phyloP scores from a whole-genome alignment of 2,797 vertebrate genomes.

The Rhincodon typus region DNA sequence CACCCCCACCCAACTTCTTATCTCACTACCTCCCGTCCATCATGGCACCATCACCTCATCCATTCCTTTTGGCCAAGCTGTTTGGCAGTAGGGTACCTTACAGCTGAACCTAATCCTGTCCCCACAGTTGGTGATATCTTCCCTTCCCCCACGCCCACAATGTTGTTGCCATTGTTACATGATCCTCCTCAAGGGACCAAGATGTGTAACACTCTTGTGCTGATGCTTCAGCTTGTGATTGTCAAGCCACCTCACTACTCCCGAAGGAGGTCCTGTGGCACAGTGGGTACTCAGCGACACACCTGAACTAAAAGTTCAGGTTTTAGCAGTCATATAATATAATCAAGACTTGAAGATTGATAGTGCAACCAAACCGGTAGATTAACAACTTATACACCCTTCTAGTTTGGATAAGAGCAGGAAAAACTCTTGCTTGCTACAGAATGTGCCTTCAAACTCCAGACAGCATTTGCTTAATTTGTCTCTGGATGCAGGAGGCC shows the following conservation, averaged over 20 bases:
- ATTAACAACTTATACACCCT: background rate
- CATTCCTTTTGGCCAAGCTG: background rate
- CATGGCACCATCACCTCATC: background rate
- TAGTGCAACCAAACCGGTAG: no score
- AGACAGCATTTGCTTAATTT: no score
- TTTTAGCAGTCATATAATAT: no score
- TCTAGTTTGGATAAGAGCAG: background rate
- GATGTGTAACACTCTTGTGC: background rate
- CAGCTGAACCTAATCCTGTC: background rate
- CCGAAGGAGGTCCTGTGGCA: background rate
- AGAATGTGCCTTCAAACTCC: no score
- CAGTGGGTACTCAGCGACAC: background rate
- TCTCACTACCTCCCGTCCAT: background rate
- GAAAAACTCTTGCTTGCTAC: no score
- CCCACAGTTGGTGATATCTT: background rate
- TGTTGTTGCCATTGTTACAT: background rate
- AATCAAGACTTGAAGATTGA: no score
- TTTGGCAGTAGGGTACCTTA: background rate
- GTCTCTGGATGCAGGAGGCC: background rate
- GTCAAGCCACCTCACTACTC: no score
- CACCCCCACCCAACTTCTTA: background rate
- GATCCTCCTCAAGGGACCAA: background rate
- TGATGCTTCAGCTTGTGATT: background rate
- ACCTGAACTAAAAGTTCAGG: background rate
- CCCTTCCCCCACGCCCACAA: no score